Base-by-base conservation (phyloP, 2,797 vertebrate genomes). In the Trematocara caparti region DNA sequence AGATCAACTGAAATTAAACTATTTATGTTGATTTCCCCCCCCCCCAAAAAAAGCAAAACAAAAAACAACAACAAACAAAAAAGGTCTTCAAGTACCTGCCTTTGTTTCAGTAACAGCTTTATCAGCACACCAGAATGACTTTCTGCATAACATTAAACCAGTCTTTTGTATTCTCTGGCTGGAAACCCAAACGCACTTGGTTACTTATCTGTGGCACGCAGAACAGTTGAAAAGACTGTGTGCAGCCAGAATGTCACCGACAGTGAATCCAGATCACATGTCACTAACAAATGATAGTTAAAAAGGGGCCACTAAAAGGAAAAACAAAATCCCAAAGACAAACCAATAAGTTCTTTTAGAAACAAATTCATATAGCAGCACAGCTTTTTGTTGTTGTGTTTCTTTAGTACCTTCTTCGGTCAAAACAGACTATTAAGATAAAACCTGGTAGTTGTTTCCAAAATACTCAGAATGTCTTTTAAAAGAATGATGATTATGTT, bases 21-120 rank as follows among this genome's bases (percentile, higher is more conserved):
- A 13, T 45, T 69, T 53, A 3, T 30, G 36, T 4, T 64, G 34
- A 51, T 2, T 0, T 2, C 14, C 2, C 12, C 49, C 13, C 51
- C 2, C 13, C 0, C 0, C 0, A 13, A 9, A 15, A 15, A 32
- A 57, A 32, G 2, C 3, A 57, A 57, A 53, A 30, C 7, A 14
- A 30, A 5, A 10, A 32, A 57, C 15, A 57, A 49, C 47, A 49
- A 30, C 4, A 55, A 32, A 57, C 5, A 17, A 15, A 57, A 55
- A 47, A 27, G 40, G 6, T 27, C 21, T 64, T 51, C 4, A 75
- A 7, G 4, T 59, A 40, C 36, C 36, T 64, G 8, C 14, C 40
- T 71, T 64, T 45, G 7, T 47, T 24, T 62, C n/a, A 21, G 51
- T 27, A 17, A 15, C 15, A 78, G 27, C 32, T 59, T 59, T 59